A percentile compares a stretch with the other conserved stretches of the same genome.
Evolutionary conservation across 2,113 vertebrate species (phyloP).

Genomic region (Leptosomus discolor): DNA sequence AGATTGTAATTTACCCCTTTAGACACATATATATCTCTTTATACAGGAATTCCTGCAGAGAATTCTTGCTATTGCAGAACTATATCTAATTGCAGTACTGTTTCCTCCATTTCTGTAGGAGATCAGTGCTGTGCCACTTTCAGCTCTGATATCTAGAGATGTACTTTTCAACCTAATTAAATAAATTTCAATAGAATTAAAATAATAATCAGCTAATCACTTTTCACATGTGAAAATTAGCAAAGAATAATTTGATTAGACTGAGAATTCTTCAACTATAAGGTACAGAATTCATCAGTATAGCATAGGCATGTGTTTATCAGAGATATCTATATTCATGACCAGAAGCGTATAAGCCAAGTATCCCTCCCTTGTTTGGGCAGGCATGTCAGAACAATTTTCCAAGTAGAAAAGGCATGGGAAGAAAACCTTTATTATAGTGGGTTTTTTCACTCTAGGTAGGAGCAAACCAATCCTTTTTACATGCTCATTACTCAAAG

Average conservation of each 20-base stretch:
- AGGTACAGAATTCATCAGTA: not conserved
- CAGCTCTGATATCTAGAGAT: not conserved
- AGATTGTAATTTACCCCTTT: not conserved
- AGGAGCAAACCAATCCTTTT: not conserved
- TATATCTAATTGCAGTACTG: not conserved
- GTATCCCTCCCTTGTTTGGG: not conserved
- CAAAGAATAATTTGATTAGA: not conserved
- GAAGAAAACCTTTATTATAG: not conserved
- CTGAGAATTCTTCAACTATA: not conserved
- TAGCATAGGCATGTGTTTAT: not conserved
- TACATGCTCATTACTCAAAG: not conserved
- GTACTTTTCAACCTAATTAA: not conserved
- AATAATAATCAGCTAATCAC: not conserved
- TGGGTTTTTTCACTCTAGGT: not conserved
- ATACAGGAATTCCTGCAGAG: not conserved
- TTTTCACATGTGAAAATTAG: not conserved
- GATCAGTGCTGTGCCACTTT: not conserved
- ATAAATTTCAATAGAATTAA: not conserved
- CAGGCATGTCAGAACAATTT: not conserved
- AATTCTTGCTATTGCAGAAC: not conserved
- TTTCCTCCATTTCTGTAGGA: not conserved
- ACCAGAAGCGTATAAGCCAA: not conserved
- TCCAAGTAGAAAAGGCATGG: not conserved
- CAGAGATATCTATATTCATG: not conserved
- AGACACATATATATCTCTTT: not conserved